A percentile compares a stretch with the other conserved stretches of the same genome.
Conservation (phyloP, 1,140 invertebrate genomes). For the Monochamus saltuarius region DNA sequence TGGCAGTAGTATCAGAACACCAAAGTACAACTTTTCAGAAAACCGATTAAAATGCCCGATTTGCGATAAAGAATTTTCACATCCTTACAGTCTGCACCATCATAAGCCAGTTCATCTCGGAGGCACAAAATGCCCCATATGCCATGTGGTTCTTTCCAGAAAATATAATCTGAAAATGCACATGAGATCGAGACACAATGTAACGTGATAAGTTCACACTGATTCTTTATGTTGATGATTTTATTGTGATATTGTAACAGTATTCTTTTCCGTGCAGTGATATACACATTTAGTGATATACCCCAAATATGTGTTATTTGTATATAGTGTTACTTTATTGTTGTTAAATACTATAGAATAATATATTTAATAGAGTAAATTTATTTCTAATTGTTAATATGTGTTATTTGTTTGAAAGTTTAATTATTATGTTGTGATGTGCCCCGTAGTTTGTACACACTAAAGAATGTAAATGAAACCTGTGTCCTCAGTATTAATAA, state of each 20-base stretch:
- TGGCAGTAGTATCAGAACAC: conserved; percentile 13
- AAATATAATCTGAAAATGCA: conserved; percentile 47
- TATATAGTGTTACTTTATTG: no score
- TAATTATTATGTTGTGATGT: no score
- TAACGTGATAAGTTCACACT: neutral
- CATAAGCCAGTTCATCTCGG: conserved; percentile 35
- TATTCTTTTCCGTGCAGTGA: no score
- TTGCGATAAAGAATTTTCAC: conserved; percentile 27
- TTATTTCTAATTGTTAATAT: no score
- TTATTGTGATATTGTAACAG: neutral
- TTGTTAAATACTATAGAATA: no score
- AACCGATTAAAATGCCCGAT: conserved; percentile 16
- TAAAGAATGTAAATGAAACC: no score
- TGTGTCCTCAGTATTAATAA: no score
- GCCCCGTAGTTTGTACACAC: no score
- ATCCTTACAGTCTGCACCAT: conserved; percentile 26
- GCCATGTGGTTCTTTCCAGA: conserved; percentile 39
- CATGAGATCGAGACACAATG: conserved; percentile 36
- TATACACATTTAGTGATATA: no score
- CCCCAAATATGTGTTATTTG: no score
- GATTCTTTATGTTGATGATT: conserved; percentile 1
- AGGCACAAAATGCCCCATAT: conserved; percentile 43
- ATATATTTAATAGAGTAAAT: no score
- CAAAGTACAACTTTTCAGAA: conserved; percentile 9
- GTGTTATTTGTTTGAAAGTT: no score